Base-by-base conservation (phyloP, 2,888 invertebrate genomes). In the Cephus nigrinus region DNA sequence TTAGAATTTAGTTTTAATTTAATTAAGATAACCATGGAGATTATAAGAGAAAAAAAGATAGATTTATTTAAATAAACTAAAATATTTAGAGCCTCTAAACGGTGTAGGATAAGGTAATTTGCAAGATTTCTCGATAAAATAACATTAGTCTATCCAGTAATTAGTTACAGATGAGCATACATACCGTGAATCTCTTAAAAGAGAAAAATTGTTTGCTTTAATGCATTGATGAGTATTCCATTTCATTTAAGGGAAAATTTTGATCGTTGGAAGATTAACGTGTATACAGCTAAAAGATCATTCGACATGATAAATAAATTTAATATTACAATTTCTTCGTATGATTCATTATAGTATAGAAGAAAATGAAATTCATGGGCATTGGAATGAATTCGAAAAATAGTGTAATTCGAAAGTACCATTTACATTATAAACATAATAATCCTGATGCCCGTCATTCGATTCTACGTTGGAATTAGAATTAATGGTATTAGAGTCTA, bases 321-420 rank as follows among this genome's bases (percentile, higher is more conserved):
- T 31, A 23, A 69, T 40, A 15, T 40, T 36, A 78, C 75, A 69
- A 80, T 80, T 32, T 80, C 76, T 55, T 77, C 79, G 0, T 78
- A 80, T 11, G 80, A 79, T 0, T 82, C 79, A 1, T 73, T 76
- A 1, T 75, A 80, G 4, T 81, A 80, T n/a, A 12, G 11, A 71
- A 0, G 35, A 72, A 36, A 36, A 36, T 36, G 12, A 4, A 15
- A 15, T 15, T 36, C 15, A 78, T 71, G 80, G 79, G 12, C 75
- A 78, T 15, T 80, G 80, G 79, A 80, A 76, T 1, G 55, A 75
- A 33, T 40, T 30, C 33, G 34, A 34, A 34, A 34, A 34, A 34
- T 34, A 34, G 34, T 34, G 34, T 34, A 34, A 34, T 34, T 34
- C 34, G 34, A 34, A 34, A 34, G 34, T 32, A 32, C 32, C 4